Evolutionary conservation across 2,797 vertebrate genomes (phyloP), one percentile per base, ranked within the genome.

Genomic region (Podargus strigoides): DNA sequence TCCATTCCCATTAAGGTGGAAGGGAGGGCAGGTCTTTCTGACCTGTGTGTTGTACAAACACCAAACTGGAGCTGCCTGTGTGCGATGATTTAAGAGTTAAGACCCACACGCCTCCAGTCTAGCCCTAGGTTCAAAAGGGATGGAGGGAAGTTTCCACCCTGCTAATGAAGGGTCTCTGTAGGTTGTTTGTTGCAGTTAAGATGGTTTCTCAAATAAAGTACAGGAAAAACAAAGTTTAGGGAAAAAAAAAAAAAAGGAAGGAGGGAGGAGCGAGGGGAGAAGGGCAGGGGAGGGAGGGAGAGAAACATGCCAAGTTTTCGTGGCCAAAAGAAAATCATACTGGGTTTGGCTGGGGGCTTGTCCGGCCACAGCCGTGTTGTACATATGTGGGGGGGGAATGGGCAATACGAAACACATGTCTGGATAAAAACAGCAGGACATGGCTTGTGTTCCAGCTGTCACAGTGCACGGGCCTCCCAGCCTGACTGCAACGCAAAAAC

Each of bases 401-500:
- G 76, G 90, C 24, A 75, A 93, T 19, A 28, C n/a, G 85, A 96
- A 83, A 86, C 66, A 72, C 80, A 74, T 82, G 93, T 94, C 79
- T 85, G 62, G 88, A 64, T 64, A 79, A 85, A 89, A 72, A 66
- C 30, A 69, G 87, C 70, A 58, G 78, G 27, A 36, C 87, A 19
- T 85, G 91, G 87, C 52, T 94, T 96, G 84, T 90, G 94, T 87
- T 73, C 37, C 78, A 75, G 92, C 92, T 74, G 91, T 93, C 89
- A 85, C 42, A 42, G 55, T 3, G 17, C 85, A 85, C 2, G 4
- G 89, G 74, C 59, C 80, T 73, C 83, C 67, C 39, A 56, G 80
- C 77, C 63, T 6, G 37, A 49, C 59, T 72, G 66, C 63, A 46
- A 21, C 5, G 30, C 87, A 70, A 39, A n/a, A 63, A 64, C 1